Evolutionary conservation across 2,888 invertebrate species (phyloP), one percentile per base, ranked within the genome.

Genomic region (Drosophila austrosaltans): DNA sequence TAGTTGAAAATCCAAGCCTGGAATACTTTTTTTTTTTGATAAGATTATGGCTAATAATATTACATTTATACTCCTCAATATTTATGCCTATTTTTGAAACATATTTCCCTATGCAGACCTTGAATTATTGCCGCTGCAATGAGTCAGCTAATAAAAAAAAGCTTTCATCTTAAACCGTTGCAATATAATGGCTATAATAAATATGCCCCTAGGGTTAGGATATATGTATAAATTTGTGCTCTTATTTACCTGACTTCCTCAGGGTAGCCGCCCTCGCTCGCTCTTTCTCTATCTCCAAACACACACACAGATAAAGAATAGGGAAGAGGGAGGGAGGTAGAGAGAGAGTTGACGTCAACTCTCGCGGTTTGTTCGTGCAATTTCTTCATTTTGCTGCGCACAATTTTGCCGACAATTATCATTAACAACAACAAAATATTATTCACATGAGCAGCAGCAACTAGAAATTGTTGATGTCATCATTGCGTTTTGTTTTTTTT

Each of bases 401-500:
- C 87, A 81, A 77, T 84, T 84, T 79, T 71, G 48, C 48, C 48
- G 16, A 65, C 81, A 83, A 81, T 82, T 86, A 79, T 81, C 71
- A 81, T 82, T 86, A 79, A 77, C 71, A 72, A 72, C 77, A 74
- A 63, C 63, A 44, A 73, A 77, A 30, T 4, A 6, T 5, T 72
- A 76, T 86, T 83, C 74, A 61, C 58, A 39, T 53, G 58, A 56
- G 66, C 36, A 16, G 32, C 53, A 25, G 54, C 58, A 69, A 73
- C 76, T 68, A 62, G 59, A 70, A 78, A 82, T 75, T 70, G 84
- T 88, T 84, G 84, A 84, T 84, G 84, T 84, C 84, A 84, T 88
- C 87, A 71, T 78, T 82, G 78, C 78, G 78, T 79, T 78, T 72
- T 76, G 61, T 81, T 53, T 59, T 16, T 16, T 16, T 16, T 16